Conservation (phyloP, 1,140 invertebrate species). For the Hormaphis cornu region DNA sequence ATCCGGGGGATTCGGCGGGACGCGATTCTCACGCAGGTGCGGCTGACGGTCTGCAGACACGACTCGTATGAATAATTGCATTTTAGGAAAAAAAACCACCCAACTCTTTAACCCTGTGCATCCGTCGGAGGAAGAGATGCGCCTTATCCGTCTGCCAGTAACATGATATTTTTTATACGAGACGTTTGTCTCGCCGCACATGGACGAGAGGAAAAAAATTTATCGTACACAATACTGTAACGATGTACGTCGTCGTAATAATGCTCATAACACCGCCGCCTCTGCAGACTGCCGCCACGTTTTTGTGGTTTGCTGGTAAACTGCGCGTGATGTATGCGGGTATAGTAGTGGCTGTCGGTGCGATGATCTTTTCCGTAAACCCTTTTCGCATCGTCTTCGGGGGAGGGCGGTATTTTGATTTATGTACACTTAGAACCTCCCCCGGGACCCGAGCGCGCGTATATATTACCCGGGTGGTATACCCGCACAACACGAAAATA, state of each 20-base stretch:
- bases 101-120: neutral
- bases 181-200: slow-evolving; percentile 4
- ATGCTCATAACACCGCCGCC: too few relatives aligned
- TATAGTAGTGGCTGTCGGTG: neutral
- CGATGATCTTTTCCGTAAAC: slow-evolving; percentile 7
- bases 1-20: neutral
- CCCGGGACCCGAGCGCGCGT: neutral
- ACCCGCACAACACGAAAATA: neutral
- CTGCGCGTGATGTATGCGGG: neutral
- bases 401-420: neutral
- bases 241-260: too few relatives aligned
- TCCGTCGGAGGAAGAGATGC: neutral
- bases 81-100: neutral
- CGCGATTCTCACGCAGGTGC: neutral
- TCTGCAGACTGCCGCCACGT: too few relatives aligned
- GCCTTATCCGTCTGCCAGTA: neutral
- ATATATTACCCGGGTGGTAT: too few relatives aligned
- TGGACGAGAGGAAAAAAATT: neutral
- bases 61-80: neutral
- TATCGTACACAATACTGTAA: neutral
- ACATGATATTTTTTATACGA: neutral
- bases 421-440: slow-evolving; percentile 14
- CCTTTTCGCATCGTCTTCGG: neutral
- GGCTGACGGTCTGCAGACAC: too few relatives aligned
- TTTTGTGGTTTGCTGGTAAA: too few relatives aligned